A percentile compares a stretch with the other conserved stretches of the same genome.
Evolutionary conservation across 2,113 vertebrate species (phyloP).

Genomic region (Gobius niger): DNA sequence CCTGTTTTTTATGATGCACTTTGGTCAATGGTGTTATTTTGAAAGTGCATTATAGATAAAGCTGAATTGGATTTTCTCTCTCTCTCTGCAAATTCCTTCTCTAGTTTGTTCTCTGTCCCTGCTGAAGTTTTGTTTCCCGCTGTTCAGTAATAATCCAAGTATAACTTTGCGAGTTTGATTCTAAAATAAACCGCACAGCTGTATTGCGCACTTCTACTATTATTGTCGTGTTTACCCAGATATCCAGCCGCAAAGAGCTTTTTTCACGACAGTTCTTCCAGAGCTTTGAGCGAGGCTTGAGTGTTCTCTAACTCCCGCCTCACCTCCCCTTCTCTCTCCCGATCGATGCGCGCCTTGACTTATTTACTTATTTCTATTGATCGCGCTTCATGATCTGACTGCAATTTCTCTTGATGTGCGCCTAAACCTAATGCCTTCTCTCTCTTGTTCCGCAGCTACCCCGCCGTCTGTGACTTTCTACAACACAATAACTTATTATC

Average conservation of each 20-base stretch:
- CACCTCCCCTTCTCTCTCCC: slow-evolving; percentile 22
- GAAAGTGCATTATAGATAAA: no score
- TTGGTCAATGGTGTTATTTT: no score
- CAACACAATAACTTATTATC: slow-evolving; percentile 99
- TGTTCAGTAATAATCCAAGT: background rate
- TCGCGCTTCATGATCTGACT: slow-evolving; percentile 35
- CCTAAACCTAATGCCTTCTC: slow-evolving; percentile 43
- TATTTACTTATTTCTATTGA: slow-evolving; percentile 55
- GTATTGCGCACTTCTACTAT: background rate
- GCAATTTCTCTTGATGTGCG: slow-evolving; percentile 41
- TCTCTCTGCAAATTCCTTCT: no score
- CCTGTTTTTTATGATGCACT: background rate
- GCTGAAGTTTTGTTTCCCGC: background rate
- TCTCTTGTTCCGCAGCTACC: slow-evolving; percentile 84
- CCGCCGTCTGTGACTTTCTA: slow-evolving; percentile 98
- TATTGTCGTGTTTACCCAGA: slow-evolving; percentile 1
- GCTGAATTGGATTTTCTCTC: no score
- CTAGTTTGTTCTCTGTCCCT: background rate
- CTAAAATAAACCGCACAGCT: slow-evolving; percentile 21
- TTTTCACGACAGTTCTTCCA: slow-evolving; percentile 11
- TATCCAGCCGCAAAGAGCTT: slow-evolving; percentile 2
- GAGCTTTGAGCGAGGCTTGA: slow-evolving; percentile 12
- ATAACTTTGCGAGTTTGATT: slow-evolving; percentile 35
- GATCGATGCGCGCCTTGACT: slow-evolving; percentile 43
- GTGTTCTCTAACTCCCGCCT: background rate